Conservation (phyloP, 2,797 vertebrate genomes). For the Eospalax fontanierii region DNA sequence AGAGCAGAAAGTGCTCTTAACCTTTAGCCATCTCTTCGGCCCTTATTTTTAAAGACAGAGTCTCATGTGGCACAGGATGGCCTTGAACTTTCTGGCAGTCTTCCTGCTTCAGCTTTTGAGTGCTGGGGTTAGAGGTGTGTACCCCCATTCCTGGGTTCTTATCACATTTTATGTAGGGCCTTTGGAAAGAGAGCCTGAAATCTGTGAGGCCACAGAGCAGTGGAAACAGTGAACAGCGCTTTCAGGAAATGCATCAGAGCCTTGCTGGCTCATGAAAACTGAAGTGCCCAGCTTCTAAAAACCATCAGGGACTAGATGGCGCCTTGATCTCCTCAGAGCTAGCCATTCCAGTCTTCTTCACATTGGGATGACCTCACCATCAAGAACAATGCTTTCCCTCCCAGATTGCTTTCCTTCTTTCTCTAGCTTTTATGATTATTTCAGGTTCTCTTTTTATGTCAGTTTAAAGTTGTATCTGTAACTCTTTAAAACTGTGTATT, state of each 20-base stretch:
- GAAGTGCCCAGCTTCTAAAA: too few relatives aligned
- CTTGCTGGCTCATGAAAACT: too few relatives aligned
- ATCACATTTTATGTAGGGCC: not conserved
- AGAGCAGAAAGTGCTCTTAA: too few relatives aligned
- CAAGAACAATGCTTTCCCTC: conserved; percentile 1
- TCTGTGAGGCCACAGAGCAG: not conserved
- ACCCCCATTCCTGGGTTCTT: not conserved
- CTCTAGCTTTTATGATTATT: too few relatives aligned
- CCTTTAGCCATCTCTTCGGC: too few relatives aligned
- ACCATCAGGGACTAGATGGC: too few relatives aligned
- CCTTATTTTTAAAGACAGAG: not conserved
- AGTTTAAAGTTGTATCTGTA: conserved; percentile 25
- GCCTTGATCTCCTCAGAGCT: too few relatives aligned
- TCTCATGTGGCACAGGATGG: not conserved
- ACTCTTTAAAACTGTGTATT: too few relatives aligned
- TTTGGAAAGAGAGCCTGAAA: not conserved
- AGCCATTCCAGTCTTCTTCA: not conserved
- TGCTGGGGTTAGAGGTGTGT: too few relatives aligned
- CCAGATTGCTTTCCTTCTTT: conserved; percentile 47
- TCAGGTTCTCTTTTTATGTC: conserved; percentile 23
- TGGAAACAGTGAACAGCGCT: not conserved
- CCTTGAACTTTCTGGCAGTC: not conserved
- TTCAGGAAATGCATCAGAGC: not conserved
- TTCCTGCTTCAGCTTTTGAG: not conserved
- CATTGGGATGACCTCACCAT: too few relatives aligned